Conservation (phyloP, 2,888 invertebrate genomes). For the Scaptomyza caliginosa region DNA sequence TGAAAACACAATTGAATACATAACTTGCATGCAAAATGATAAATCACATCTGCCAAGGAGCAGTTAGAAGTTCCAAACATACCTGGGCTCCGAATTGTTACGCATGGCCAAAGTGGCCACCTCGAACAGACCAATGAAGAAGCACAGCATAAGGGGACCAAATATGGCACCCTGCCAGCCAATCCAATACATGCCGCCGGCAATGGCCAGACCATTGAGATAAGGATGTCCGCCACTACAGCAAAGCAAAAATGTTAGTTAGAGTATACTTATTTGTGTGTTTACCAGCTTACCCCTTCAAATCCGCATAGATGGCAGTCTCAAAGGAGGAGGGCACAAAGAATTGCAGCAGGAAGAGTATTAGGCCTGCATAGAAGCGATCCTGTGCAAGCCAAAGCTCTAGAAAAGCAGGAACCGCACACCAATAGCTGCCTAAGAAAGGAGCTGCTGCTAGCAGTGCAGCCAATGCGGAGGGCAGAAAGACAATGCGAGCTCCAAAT, state of each 20-base stretch:
- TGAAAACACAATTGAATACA: conserved; percentile 23
- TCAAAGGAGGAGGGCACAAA: conserved; percentile 96
- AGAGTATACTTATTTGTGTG: not conserved
- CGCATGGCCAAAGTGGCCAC: conserved; percentile 89
- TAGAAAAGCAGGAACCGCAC: conserved; percentile 95
- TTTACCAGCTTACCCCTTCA: conserved; percentile 90
- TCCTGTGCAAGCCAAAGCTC: conserved; percentile 98
- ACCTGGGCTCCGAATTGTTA: conserved; percentile 79
- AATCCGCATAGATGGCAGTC: conserved; percentile 97
- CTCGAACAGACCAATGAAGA: conserved; percentile 96
- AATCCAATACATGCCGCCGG: conserved; percentile 98
- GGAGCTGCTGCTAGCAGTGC: conserved; percentile 97
- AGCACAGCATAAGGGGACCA: conserved; percentile 97
- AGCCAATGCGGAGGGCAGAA: conserved; percentile 94
- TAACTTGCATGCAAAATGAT: conserved; percentile 56
- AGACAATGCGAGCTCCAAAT: conserved; percentile 97
- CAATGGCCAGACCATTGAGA: conserved; percentile 97
- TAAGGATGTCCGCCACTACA: conserved; percentile 96
- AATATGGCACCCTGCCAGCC: conserved; percentile 98
- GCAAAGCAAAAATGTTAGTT: conserved; percentile 19
- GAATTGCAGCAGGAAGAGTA: conserved; percentile 91
- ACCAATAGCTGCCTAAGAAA: conserved; percentile 97
- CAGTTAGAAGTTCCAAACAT: conserved; percentile 30
- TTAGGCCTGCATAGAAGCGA: conserved; percentile 91
- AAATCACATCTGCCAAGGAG: not conserved